Percentiles rank a stretch among this genome's conserved stretches.
phyloP scores from a whole-genome alignment of 2,113 vertebrate genomes.

The Zootoca vivipara region DNA sequence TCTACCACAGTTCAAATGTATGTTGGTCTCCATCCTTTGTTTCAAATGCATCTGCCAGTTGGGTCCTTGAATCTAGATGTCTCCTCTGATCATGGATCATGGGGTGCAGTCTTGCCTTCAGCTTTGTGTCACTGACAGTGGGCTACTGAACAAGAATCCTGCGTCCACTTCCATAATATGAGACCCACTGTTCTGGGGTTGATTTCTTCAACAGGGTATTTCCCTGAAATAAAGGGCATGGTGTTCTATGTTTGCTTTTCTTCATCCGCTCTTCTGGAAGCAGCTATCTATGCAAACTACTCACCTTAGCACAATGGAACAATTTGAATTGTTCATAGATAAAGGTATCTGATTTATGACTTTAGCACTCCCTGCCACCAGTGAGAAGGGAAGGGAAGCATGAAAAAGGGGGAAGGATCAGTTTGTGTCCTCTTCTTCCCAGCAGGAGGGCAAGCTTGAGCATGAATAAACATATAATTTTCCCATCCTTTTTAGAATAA shows the following conservation, averaged over 20 bases:
- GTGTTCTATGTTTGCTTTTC: background rate
- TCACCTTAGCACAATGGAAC: background rate
- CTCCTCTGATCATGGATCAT: background rate
- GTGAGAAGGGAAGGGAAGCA: background rate
- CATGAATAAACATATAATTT: slow-evolving; percentile 21
- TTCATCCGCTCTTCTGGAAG: background rate
- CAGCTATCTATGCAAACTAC: background rate
- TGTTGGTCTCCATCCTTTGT: background rate
- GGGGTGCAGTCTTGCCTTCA: background rate
- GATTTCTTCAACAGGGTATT: background rate
- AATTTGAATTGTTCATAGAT: background rate
- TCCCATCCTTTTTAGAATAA: slow-evolving; percentile 25
- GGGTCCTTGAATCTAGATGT: background rate
- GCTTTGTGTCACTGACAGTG: background rate
- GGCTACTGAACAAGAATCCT: background rate
- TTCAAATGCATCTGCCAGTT: background rate
- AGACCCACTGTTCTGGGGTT: background rate
- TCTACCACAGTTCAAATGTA: background rate
- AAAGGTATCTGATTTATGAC: slow-evolving; percentile 11
- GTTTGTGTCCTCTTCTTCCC: background rate
- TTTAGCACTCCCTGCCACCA: background rate
- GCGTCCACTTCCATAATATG: background rate
- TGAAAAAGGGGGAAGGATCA: background rate
- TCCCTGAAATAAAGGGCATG: background rate
- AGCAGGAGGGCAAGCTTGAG: background rate